Percentiles rank a stretch among this genome's conserved stretches.
These are phyloP conservation scores for Vicugna pacos DNA, from an alignment of 2,113 vertebrate species.

Conservation along the genomic window DNA sequence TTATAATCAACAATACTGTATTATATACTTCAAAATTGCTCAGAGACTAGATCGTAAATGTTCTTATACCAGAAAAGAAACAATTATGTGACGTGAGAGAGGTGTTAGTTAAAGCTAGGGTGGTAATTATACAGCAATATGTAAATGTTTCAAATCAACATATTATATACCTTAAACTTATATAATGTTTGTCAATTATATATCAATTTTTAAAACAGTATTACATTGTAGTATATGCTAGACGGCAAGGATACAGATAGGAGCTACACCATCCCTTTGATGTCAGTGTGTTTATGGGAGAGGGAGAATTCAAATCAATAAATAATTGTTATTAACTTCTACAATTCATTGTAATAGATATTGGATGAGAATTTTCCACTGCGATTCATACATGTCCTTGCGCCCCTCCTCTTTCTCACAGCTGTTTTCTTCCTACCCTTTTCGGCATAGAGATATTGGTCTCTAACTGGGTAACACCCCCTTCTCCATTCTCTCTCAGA, in stretches of 20 bases:
- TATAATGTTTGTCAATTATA: background rate
- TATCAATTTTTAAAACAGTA: background rate
- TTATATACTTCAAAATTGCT: background rate
- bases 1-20: background rate
- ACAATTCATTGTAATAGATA: background rate
- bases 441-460: background rate
- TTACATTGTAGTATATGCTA: background rate
- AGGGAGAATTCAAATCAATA: background rate
- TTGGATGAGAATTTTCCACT: background rate
- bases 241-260: background rate
- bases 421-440: background rate
- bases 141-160: background rate
- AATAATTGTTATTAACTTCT: background rate
- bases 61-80: background rate
- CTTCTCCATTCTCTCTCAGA: background rate
- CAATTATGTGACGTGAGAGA: background rate
- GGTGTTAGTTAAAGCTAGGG: background rate
- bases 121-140: background rate
- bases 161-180: background rate
- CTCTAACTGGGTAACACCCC: background rate
- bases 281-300: background rate
- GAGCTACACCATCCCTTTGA: background rate
- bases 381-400: background rate
- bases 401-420: background rate
- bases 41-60: background rate